Conservation (phyloP, 1,140 invertebrate genomes). For the Drosophila littoralis region DNA sequence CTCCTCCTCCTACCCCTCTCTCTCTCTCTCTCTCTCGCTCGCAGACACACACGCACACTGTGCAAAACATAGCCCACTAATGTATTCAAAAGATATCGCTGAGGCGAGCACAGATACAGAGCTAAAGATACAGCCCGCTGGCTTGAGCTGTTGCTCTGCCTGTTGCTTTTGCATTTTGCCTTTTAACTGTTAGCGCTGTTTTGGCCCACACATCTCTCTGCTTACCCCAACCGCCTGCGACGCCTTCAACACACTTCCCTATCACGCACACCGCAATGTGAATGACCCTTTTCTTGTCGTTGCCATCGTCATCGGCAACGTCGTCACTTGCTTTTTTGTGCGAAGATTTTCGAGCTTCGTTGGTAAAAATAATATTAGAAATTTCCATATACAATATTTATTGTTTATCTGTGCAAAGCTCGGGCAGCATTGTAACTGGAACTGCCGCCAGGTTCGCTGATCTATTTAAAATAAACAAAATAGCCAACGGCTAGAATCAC, state of each 20-base stretch:
- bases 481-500: constrained; percentile 3
- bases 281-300: constrained; percentile 68
- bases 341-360: constrained; percentile 8
- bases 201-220: constrained; percentile 10
- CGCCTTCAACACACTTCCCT: background rate
- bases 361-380: constrained; percentile 12
- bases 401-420: constrained; percentile 28
- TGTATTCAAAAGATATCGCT: constrained; percentile 74
- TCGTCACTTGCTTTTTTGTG: constrained; percentile 33
- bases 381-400: background rate
- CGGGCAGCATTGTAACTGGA: constrained; percentile 29
- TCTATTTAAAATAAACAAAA: constrained; percentile 54
- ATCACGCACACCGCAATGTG: constrained; percentile 61
- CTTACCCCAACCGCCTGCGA: background rate
- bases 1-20: background rate
- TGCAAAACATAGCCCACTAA: constrained; percentile 47
- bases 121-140: constrained; percentile 47
- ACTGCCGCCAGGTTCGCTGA: constrained; percentile 29
- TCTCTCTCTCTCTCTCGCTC: background rate
- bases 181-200: constrained; percentile 13
- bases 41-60: background rate
- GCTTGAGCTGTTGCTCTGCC: constrained; percentile 55
- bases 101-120: constrained; percentile 49
- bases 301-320: constrained; percentile 28
- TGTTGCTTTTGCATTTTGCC: constrained; percentile 52